Percentiles rank a stretch among this genome's conserved stretches.
phyloP scores from a whole-genome alignment of 2,113 vertebrate species.

The Pandion haliaetus region DNA sequence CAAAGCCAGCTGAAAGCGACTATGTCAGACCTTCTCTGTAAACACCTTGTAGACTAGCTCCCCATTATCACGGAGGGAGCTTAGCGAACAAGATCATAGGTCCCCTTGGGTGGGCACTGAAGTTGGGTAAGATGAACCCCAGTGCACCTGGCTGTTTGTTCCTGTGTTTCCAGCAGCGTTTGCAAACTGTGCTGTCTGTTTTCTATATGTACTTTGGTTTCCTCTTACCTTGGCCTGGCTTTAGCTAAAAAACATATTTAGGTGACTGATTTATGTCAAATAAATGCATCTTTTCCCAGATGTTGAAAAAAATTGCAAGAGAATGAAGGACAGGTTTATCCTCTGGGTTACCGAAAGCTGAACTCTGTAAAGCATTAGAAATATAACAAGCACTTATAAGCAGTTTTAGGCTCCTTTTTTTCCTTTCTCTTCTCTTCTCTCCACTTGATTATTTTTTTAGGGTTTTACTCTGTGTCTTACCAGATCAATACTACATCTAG shows the following conservation, averaged over 20 bases:
- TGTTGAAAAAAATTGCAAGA: neutral
- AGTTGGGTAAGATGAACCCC: neutral
- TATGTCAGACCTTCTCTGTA: neutral
- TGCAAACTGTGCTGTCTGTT: neutral
- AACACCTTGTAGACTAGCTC: neutral
- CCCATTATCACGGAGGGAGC: neutral
- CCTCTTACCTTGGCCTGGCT: neutral
- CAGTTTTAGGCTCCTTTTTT: neutral
- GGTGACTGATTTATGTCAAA: neutral
- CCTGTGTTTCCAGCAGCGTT: neutral
- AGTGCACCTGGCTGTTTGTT: neutral
- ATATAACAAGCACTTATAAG: neutral
- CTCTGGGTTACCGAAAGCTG: neutral
- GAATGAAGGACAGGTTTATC: neutral
- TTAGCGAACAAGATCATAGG: neutral
- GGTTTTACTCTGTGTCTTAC: neutral
- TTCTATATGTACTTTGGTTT: neutral
- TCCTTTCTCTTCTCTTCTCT: neutral
- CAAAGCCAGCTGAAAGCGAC: neutral
- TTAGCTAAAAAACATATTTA: neutral
- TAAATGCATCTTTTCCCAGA: neutral
- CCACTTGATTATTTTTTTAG: neutral
- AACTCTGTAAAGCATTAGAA: neutral
- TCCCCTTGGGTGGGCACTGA: neutral
- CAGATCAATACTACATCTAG: neutral